Percentiles rank a stretch among this genome's conserved stretches.
Conservation (phyloP, 2,888 invertebrate genomes). For the Apoda limacodes region DNA sequence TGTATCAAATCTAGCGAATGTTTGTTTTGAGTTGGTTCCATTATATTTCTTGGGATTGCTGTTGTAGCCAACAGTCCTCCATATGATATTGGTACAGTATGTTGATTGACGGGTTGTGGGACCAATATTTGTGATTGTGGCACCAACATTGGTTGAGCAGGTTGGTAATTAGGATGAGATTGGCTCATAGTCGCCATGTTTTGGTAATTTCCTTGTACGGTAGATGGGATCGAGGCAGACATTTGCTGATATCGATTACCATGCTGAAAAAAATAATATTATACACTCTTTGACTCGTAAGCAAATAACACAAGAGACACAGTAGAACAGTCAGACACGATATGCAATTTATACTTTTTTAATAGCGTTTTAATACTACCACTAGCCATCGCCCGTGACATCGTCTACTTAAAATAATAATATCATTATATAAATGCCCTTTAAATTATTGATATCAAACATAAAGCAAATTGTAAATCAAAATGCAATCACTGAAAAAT, state of each 20-base stretch:
- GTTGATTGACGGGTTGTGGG: conserved; percentile 27
- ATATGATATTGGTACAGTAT: conserved; percentile 27
- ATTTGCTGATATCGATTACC: conserved; percentile 47
- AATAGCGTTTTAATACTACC: no score
- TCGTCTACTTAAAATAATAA: no score
- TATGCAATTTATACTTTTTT: no score
- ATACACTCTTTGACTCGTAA: no score
- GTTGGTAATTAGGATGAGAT: conserved; percentile 41
- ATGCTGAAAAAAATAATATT: conserved; percentile 31
- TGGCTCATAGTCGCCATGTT: conserved; percentile 52
- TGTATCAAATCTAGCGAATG: conserved; percentile 50
- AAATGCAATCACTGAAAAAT: no score
- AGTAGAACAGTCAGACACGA: no score
- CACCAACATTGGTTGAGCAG: conserved; percentile 9
- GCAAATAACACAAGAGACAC: no score
- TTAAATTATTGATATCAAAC: no score
- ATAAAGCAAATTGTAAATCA: no score
- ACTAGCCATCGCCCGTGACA: no score
- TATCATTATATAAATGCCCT: no score
- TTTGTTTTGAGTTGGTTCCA: conserved; percentile 42
- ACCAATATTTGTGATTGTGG: conserved; percentile 20
- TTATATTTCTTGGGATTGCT: conserved; percentile 36
- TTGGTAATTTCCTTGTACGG: conserved; percentile 40
- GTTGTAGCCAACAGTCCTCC: conserved; percentile 30
- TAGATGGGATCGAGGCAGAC: conserved; percentile 50